Evolutionary conservation across 2,797 vertebrate genomes (phyloP).

Genomic region (Syngnathus acus): DNA sequence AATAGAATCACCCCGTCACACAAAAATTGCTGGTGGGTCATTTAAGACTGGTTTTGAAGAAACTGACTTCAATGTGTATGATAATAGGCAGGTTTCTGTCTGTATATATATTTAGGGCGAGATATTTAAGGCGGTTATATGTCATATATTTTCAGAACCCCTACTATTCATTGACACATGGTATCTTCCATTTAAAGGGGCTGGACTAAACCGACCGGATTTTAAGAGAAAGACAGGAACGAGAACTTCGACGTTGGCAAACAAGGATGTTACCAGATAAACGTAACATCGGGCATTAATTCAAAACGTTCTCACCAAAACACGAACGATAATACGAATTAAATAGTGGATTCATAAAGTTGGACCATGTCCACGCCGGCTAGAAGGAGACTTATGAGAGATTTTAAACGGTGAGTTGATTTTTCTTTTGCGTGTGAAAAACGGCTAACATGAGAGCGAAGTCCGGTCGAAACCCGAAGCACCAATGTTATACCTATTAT

Average conservation of each 20-base stretch:
- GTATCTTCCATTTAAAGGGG: slow-evolving; percentile 46
- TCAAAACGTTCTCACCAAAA: neutral
- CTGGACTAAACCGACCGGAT: slow-evolving; percentile 30
- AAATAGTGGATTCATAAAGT: neutral
- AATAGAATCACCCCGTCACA: neutral
- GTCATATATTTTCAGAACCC: too few species aligned
- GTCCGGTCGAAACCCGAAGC: neutral
- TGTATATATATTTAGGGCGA: neutral
- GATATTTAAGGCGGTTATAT: neutral
- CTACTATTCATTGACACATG: slow-evolving; percentile 16
- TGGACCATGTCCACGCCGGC: slow-evolving; percentile 88
- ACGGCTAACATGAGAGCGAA: neutral
- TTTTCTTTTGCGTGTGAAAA: neutral
- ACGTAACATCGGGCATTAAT: slow-evolving; percentile 12
- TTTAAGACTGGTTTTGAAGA: neutral
- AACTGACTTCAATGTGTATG: neutral
- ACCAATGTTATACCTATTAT: neutral
- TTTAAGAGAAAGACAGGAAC: slow-evolving; percentile 9
- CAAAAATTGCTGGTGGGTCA: neutral
- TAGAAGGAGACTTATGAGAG: slow-evolving; percentile 92
- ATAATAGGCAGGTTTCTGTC: neutral
- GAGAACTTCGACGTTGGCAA: neutral
- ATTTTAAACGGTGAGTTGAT: slow-evolving; percentile 87
- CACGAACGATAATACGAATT: neutral
- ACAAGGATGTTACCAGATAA: slow-evolving; percentile 18